Conservation (phyloP, 2,888 invertebrate genomes). For the Ischnura elegans region DNA sequence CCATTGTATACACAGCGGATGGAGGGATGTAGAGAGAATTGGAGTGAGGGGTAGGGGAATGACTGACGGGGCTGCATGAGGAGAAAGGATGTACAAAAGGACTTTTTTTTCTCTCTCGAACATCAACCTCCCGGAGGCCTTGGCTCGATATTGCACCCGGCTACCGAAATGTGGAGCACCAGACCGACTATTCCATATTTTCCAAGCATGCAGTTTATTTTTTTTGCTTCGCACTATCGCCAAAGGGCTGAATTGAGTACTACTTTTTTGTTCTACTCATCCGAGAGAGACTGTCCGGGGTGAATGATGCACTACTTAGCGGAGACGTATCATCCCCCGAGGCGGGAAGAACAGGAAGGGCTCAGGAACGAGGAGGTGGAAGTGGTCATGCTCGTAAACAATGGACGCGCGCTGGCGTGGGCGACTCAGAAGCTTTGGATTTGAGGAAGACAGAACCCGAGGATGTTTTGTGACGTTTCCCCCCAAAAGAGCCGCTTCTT, state of each 20-base stretch:
- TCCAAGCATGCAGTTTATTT: neutral
- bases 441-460: neutral
- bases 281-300: neutral
- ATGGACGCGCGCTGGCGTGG: neutral
- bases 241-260: neutral
- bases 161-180: conserved; percentile 9
- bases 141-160: conserved; percentile 31
- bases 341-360: neutral
- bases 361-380: neutral
- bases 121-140: conserved; percentile 28
- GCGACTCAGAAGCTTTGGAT: neutral
- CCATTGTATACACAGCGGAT: neutral
- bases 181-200: conserved; percentile 11
- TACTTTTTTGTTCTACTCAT: neutral
- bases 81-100: too few species aligned
- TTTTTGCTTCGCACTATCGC: neutral
- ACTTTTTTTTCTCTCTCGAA: conserved; percentile 10
- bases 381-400: neutral
- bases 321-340: neutral
- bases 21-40: neutral
- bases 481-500: neutral
- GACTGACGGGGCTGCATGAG: too few species aligned
- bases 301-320: conserved; percentile 15
- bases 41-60: neutral
- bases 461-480: neutral